A percentile compares a stretch with the other conserved stretches of the same genome.
These are phyloP conservation scores for Cottus gobio DNA, from an alignment of 2,113 vertebrate species.

Conservation along the genomic window DNA sequence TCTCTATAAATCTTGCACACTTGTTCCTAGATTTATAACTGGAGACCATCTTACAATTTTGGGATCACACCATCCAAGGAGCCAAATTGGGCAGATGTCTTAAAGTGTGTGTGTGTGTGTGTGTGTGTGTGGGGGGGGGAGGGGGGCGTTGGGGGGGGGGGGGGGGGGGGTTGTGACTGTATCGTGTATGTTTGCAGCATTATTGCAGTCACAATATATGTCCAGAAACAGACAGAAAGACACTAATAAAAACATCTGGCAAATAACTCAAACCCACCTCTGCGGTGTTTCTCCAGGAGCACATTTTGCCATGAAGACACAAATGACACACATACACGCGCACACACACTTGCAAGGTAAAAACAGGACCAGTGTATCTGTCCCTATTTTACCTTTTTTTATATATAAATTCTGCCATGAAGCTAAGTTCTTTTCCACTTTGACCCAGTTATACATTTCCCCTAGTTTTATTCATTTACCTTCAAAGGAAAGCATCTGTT, in stretches of 20 bases:
- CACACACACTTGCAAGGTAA: no score
- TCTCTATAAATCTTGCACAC: neutral
- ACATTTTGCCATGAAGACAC: no score
- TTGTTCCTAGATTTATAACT: slow-evolving; percentile 1
- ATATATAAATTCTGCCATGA: slow-evolving; percentile 5
- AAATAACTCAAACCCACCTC: neutral
- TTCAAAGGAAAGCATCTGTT: slow-evolving; percentile 68
- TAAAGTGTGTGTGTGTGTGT: neutral
- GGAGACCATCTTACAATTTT: neutral
- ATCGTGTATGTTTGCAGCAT: neutral
- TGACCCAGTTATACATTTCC: slow-evolving; percentile 63
- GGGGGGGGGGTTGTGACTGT: no score
- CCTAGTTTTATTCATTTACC: slow-evolving; percentile 60
- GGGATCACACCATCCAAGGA: neutral
- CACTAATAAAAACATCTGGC: neutral
- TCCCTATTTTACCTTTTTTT: slow-evolving; percentile 14
- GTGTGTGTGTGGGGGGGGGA: no score
- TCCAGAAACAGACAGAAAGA: no score
- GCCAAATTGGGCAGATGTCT: neutral
- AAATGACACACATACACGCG: no score
- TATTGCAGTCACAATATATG: neutral
- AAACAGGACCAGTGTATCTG: neutral
- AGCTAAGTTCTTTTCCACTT: slow-evolving; percentile 44
- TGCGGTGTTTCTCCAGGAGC: no score
- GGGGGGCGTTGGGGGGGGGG: no score